These are phyloP conservation scores for Drosophila ercepeae DNA, from an alignment of 1,140 invertebrate genomes.

Conservation along the genomic window DNA sequence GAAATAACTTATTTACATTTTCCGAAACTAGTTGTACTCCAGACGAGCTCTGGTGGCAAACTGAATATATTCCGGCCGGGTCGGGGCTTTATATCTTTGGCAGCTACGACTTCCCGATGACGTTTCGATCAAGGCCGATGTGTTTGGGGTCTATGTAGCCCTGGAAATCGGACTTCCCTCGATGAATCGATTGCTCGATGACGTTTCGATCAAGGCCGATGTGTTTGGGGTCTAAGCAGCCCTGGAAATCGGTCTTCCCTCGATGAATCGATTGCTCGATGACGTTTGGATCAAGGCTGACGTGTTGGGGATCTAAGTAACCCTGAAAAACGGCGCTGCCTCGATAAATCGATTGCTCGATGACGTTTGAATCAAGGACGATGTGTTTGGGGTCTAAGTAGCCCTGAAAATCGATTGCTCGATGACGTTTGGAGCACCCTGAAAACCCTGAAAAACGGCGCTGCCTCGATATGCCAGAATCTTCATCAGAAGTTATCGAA, in stretches of 20 bases:
- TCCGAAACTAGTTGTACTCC: slow-evolving; percentile 10
- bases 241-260: too few relatives aligned
- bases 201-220: background rate
- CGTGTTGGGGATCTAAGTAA: background rate
- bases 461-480: too few relatives aligned
- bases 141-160: background rate
- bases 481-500: too few relatives aligned
- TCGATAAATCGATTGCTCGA: background rate
- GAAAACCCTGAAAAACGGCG: too few relatives aligned
- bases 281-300: background rate
- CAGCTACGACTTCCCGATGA: background rate
- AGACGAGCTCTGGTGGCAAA: slow-evolving; percentile 26
- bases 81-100: background rate
- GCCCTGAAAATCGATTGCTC: too few relatives aligned
- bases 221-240: background rate
- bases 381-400: background rate
- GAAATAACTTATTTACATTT: background rate
- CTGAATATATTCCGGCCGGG: background rate
- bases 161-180: too few relatives aligned
- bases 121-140: background rate
- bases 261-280: background rate
- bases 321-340: too few relatives aligned
- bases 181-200: background rate
- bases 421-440: too few relatives aligned
- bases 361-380: background rate